These are phyloP conservation scores for Lypha dubia DNA, from an alignment of 2,888 invertebrate species.

Conservation along the genomic window DNA sequence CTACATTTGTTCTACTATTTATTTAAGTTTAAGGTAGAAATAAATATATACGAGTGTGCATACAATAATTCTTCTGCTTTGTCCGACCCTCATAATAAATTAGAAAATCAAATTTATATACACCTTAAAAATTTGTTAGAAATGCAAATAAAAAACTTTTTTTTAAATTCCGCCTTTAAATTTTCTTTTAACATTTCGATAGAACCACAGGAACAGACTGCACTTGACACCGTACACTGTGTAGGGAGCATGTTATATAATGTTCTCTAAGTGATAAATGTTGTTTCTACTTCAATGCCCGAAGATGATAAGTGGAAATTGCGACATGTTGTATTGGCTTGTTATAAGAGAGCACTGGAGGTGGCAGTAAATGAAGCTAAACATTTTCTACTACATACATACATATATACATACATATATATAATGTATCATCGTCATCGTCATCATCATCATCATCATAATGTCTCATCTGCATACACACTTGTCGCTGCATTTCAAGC, in stretches of 20 bases:
- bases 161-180: constrained; percentile 44
- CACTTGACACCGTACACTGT: constrained; percentile 23
- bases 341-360: background rate
- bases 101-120: constrained; percentile 43
- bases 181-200: constrained; percentile 41
- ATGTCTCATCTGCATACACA: constrained; percentile 23
- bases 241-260: constrained; percentile 50
- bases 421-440: constrained; percentile 21
- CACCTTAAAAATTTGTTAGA: constrained; percentile 47
- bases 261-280: constrained; percentile 63
- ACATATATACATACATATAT: background rate
- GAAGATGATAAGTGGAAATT: constrained; percentile 66
- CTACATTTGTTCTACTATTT: constrained; percentile 14
- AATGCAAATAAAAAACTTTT: constrained; percentile 49
- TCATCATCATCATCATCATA: constrained; percentile 18
- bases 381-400: background rate
- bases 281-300: constrained; percentile 65
- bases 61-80: constrained; percentile 14
- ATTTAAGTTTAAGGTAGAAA: background rate
- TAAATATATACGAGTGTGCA: too few species aligned
- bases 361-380: constrained; percentile 23
- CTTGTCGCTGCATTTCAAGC: constrained; percentile 20
- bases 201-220: constrained; percentile 28
- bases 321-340: constrained; percentile 56
- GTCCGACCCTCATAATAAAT: constrained; percentile 49